Evolutionary conservation across 2,113 vertebrate genomes (phyloP).

Genomic region (Syngnathus typhle): DNA sequence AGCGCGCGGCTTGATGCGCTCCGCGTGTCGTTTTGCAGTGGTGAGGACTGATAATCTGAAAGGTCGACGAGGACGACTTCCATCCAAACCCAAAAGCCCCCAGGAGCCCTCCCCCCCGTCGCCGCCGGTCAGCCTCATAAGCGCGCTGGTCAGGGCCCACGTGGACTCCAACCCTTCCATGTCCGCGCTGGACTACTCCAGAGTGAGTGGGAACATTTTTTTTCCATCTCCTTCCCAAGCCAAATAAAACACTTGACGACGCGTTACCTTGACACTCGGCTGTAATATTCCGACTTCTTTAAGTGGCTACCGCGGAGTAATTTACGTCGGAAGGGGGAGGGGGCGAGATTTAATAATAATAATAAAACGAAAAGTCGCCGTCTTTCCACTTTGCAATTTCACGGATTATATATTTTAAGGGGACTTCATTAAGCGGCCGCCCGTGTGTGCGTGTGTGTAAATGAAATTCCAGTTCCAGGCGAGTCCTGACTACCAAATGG

Average conservation of each 20-base stretch:
- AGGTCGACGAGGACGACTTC: conserved; percentile 92
- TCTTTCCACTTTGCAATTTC: conserved; percentile 80
- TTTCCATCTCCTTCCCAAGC: conserved; percentile 2
- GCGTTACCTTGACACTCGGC: background rate
- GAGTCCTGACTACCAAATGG: conserved; percentile 97
- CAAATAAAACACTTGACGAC: background rate
- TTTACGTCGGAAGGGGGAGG: conserved; percentile 64
- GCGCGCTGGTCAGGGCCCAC: conserved; percentile 93
- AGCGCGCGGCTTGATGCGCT: background rate
- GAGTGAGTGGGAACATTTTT: conserved; percentile 73
- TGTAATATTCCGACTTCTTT: background rate
- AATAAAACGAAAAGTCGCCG: conserved; percentile 43
- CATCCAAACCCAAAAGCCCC: conserved; percentile 98
- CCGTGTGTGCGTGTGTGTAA: conserved; percentile 45
- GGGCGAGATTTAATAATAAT: conserved; percentile 73
- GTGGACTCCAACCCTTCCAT: conserved; percentile 98
- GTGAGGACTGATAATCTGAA: conserved; percentile 96
- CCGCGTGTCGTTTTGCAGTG: conserved; percentile 64
- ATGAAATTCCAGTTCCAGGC: conserved; percentile 97
- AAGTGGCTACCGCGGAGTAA: conserved; percentile 45
- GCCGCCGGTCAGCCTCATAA: conserved; percentile 96
- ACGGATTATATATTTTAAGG: conserved; percentile 90
- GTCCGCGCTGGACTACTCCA: conserved; percentile 95
- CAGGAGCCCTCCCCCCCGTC: conserved; percentile 94
- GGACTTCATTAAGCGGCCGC: conserved; percentile 81